These are phyloP conservation scores for Nemurella pictetii DNA, from an alignment of 2,888 invertebrate species.

Conservation along the genomic window DNA sequence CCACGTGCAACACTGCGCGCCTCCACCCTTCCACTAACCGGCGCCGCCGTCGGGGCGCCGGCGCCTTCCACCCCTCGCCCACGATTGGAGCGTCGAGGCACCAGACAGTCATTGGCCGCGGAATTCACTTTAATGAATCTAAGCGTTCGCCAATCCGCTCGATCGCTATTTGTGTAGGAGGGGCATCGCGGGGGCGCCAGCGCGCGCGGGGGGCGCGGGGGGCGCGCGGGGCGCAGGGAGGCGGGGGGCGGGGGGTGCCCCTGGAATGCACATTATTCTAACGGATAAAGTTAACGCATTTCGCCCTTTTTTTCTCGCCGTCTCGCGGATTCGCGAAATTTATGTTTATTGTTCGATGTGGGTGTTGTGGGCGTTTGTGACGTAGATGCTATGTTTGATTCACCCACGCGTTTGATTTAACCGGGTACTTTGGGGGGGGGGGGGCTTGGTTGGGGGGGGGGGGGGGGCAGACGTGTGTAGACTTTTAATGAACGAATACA, in stretches of 20 bases:
- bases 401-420: neutral
- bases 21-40: slow-evolving; percentile 7
- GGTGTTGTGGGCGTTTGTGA: neutral
- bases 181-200: neutral
- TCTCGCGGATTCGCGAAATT: neutral
- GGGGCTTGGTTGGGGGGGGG: too few species aligned
- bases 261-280: neutral
- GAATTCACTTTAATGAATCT: neutral
- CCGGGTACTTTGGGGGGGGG: too few species aligned
- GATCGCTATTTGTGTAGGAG: slow-evolving; percentile 24
- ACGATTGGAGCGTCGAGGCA: slow-evolving; percentile 2
- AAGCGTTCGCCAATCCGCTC: neutral
- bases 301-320: neutral
- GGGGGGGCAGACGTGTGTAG: too few species aligned
- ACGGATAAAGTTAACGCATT: neutral
- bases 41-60: neutral
- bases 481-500: too few species aligned
- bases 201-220: too few species aligned
- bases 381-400: neutral
- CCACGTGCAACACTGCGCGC: neutral
- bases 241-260: too few species aligned
- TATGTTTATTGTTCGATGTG: neutral
- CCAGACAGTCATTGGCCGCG: slow-evolving; percentile 2
- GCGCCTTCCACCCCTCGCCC: neutral
- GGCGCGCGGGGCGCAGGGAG: too few species aligned